Percentiles rank a stretch among this genome's conserved stretches.
phyloP scores from a whole-genome alignment of 2,888 invertebrate species.

The Chirona hameri region DNA sequence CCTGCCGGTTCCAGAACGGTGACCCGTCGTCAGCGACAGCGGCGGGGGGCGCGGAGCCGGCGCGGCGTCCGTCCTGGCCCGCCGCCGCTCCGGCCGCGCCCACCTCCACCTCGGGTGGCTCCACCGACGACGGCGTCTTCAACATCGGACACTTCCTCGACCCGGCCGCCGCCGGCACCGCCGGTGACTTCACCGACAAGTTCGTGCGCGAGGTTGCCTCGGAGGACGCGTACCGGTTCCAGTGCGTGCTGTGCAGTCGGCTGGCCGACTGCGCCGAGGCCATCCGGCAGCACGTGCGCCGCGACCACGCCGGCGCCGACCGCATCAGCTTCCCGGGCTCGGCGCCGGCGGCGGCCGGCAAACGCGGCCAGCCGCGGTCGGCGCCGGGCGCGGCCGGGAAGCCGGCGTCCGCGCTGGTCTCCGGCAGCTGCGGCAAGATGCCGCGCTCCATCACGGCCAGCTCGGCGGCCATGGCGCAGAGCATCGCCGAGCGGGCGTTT shows the following conservation, averaged over 20 bases:
- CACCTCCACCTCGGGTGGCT: background rate
- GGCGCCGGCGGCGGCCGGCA: background rate
- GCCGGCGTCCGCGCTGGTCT: background rate
- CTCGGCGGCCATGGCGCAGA: slow-evolving; percentile 8
- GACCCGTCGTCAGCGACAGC: background rate
- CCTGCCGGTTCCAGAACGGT: background rate
- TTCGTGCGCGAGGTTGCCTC: background rate
- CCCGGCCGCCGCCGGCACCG: background rate
- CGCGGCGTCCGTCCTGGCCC: background rate
- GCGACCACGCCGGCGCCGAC: slow-evolving; percentile 28
- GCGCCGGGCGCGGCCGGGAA: background rate
- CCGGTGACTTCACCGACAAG: slow-evolving; percentile 28
- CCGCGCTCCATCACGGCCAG: slow-evolving; percentile 25
- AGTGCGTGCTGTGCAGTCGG: slow-evolving; percentile 26
- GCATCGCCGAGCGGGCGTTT: background rate
- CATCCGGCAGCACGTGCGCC: slow-evolving; percentile 22
- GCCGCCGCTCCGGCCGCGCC: background rate
- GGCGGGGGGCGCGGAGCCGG: no score
- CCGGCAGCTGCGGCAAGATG: no score
- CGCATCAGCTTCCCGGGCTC: slow-evolving; percentile 25
- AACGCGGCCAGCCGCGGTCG: background rate
- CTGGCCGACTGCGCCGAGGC: slow-evolving; percentile 7
- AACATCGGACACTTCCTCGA: slow-evolving; percentile 12
- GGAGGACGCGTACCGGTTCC: slow-evolving; percentile 12
- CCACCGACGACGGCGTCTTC: background rate